These are phyloP conservation scores for Pseudanteris insignis DNA, from an alignment of 2,888 invertebrate genomes.

Conservation along the genomic window DNA sequence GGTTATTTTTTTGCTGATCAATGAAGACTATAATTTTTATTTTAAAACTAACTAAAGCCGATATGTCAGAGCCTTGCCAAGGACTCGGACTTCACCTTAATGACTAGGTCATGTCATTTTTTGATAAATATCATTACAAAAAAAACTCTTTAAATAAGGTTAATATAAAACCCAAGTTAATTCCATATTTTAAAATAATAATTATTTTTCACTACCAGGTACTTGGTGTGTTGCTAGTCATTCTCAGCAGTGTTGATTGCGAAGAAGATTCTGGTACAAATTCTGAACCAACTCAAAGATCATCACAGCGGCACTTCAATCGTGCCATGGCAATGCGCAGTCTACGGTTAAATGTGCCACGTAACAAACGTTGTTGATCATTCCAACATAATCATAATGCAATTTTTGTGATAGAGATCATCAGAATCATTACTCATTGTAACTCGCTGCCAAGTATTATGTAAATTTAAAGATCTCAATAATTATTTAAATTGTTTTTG, in stretches of 20 bases:
- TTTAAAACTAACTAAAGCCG: too few relatives aligned
- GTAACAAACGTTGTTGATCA: constrained; percentile 63
- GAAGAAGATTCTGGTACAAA: constrained; percentile 59
- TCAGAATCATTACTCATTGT: constrained; percentile 34
- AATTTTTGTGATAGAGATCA: constrained; percentile 46
- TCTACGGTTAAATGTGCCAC: constrained; percentile 68
- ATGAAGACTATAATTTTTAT: too few relatives aligned
- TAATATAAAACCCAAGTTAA: too few relatives aligned
- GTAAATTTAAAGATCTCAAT: constrained; percentile 53
- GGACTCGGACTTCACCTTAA: too few relatives aligned
- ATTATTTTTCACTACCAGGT: constrained; percentile 73
- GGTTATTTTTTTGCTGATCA: too few relatives aligned
- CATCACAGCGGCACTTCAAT: constrained; percentile 84
- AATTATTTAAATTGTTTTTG: constrained; percentile 47
- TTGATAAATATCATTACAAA: too few relatives aligned
- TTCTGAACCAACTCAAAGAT: constrained; percentile 61
- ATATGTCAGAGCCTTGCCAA: too few relatives aligned
- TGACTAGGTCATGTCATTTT: too few relatives aligned
- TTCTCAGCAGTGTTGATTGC: constrained; percentile 74
- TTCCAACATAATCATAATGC: constrained; percentile 33
- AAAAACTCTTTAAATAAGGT: too few relatives aligned
- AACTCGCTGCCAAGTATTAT: constrained; percentile 53
- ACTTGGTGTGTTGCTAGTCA: constrained; percentile 83
- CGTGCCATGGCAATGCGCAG: constrained; percentile 90
- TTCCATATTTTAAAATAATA: not conserved